Evolutionary conservation across 2,113 vertebrate species (phyloP).

Genomic region (Antigone vipio): DNA sequence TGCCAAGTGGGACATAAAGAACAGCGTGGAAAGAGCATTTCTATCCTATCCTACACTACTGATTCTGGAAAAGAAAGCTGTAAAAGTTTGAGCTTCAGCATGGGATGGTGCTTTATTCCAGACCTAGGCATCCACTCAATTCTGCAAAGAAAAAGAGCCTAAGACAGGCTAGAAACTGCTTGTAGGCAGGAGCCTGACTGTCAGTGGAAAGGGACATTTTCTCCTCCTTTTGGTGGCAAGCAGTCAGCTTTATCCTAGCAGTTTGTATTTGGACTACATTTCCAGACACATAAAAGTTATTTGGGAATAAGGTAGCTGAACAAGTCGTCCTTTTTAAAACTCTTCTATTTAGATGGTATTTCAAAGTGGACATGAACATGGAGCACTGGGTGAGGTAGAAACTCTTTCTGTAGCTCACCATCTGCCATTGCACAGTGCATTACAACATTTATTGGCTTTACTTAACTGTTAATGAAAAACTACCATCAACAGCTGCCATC

Average conservation of each 20-base stretch:
- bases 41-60: not conserved
- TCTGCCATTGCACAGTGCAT: not conserved
- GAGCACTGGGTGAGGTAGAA: not conserved
- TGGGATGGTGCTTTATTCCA: not conserved
- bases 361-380: not conserved
- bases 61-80: not conserved
- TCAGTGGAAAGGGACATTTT: not conserved
- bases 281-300: not conserved
- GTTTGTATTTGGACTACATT: not conserved
- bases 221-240: not conserved
- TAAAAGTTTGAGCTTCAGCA: not conserved
- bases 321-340: not conserved
- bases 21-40: not conserved
- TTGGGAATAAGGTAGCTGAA: not conserved
- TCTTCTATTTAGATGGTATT: not conserved
- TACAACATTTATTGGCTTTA: constrained; percentile 5
- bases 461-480: constrained; percentile 28
- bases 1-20: not conserved
- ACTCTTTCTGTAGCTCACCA: constrained; percentile 1
- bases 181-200: not conserved
- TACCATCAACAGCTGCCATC: constrained; percentile 50
- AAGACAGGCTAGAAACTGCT: not conserved
- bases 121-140: not conserved
- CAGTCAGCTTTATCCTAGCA: not conserved
- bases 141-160: not conserved